Conservation (phyloP, 2,797 vertebrate species). For the Enteromius anoplus region DNA sequence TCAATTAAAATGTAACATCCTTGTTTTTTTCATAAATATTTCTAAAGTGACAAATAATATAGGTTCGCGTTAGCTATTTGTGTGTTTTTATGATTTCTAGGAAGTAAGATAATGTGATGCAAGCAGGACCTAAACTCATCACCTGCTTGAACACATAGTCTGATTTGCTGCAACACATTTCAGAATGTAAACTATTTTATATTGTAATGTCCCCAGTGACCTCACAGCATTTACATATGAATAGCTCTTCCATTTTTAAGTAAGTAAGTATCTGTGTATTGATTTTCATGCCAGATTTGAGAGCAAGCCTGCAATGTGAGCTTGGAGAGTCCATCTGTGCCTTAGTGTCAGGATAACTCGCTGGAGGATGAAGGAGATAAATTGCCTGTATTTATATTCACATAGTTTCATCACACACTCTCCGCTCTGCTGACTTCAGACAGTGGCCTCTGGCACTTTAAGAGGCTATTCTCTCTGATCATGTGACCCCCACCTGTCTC, state of each 20-base stretch:
- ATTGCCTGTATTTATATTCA: conserved; percentile 65
- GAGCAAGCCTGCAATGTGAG: conserved; percentile 24
- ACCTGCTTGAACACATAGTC: background rate
- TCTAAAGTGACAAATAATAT: background rate
- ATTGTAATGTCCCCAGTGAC: background rate
- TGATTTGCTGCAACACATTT: background rate
- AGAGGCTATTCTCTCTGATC: conserved; percentile 51
- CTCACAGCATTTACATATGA: conserved; percentile 7
- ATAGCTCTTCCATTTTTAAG: conserved; percentile 9
- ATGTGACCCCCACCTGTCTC: conserved; percentile 47
- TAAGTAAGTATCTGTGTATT: background rate
- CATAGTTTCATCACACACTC: conserved; percentile 43
- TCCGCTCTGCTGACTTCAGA: conserved; percentile 41
- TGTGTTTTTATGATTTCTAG: too few species aligned
- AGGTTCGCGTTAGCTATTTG: background rate
- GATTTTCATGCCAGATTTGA: conserved; percentile 33
- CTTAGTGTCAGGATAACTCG: conserved; percentile 49
- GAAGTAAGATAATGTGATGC: background rate
- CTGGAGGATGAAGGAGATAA: conserved; percentile 59
- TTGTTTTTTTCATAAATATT: too few species aligned
- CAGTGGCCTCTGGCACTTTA: conserved; percentile 57
- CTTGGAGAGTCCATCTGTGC: conserved; percentile 34
- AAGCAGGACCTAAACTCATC: background rate
- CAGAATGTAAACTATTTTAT: background rate
- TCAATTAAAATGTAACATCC: too few species aligned